Evolutionary conservation across 2,113 vertebrate species (phyloP), one percentile per base, ranked within the genome.

Genomic region (Sinocyclocheilus anshuiensis): DNA sequence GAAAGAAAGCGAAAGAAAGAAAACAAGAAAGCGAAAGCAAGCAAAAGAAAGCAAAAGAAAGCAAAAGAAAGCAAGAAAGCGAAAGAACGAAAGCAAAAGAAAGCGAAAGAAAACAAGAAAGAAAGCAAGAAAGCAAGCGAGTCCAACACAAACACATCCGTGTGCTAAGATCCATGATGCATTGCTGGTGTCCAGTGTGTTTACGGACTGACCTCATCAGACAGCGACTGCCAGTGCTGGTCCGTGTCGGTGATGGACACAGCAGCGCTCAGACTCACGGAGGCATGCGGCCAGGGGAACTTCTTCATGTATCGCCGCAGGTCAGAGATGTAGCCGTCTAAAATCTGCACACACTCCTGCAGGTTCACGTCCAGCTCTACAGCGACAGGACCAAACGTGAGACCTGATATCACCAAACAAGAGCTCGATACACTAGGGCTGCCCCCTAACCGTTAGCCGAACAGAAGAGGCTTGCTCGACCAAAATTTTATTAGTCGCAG

Each of bases 241-340:
- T 4, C 1, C 0, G 83, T 0, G 0, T 2, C 82, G 11, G 63
- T 65, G 12, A 72, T 89, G 84, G 83, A 15, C 18, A 4, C 72
- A 0, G 42, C 26, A 0, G 61, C 24, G 8, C 24, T 29, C 29
- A 39, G 59, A 6, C 81, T 33, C 8, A 9, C 11, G 0, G 22
- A 39, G 24, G 24, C 55, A 0, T 87, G 42, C 1, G 92, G 76
- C 83, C 89, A 95, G 55, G 97, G 96, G 4, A 95, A 97, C 48
- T 89, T 97, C 87, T 96, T 97, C 96, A 99, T 95, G 90, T 96
- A 97, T 6, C 89, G 93, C 61, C 98, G 93, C 81, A 99, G 95
- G 22, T 96, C 92, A 8, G 93, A 95, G 79, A 99, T 92, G 84
- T 98, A 99, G 11, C 88, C 91, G 6, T 95, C 95, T 63, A 99